phyloP scores from a whole-genome alignment of 2,888 invertebrate species.

The Acleris sparsana region DNA sequence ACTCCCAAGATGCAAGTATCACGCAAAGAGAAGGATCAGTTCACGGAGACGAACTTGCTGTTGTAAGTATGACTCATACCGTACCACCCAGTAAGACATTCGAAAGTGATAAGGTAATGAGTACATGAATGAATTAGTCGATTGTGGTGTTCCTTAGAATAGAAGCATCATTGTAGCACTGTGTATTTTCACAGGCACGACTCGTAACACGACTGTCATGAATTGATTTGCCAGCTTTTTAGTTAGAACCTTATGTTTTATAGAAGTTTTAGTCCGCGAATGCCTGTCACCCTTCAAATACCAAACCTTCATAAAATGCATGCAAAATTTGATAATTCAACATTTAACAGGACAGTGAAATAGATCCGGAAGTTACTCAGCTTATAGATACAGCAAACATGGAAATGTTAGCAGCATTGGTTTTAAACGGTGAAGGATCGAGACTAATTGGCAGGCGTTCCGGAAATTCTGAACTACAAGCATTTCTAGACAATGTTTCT shows the following conservation, averaged over 20 bases:
- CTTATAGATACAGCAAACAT: constrained; percentile 90
- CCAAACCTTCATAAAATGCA: constrained; percentile 16
- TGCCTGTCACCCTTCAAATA: constrained; percentile 48
- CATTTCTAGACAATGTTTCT: constrained; percentile 94
- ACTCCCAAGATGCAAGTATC: constrained; percentile 79
- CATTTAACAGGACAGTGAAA: constrained; percentile 72
- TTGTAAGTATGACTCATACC: constrained; percentile 73
- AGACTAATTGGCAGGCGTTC: constrained; percentile 88
- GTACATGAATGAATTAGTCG: constrained; percentile 64
- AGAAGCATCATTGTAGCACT: constrained; percentile 76
- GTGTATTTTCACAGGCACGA: constrained; percentile 71
- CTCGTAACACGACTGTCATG: constrained; percentile 70
- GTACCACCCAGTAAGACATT: constrained; percentile 60
- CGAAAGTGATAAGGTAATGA: constrained; percentile 68
- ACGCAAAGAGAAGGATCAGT: constrained; percentile 66
- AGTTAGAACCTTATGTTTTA: constrained; percentile 56
- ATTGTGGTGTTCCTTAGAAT: constrained; percentile 78
- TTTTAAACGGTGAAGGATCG: constrained; percentile 94
- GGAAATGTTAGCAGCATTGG: constrained; percentile 94
- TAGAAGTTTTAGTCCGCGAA: constrained; percentile 57
- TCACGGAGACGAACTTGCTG: constrained; percentile 68
- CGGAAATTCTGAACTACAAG: constrained; percentile 90
- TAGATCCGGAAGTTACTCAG: constrained; percentile 86
- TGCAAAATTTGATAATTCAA: constrained; percentile 26
- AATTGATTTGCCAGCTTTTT: constrained; percentile 81